These are phyloP conservation scores for Nibea albiflora DNA, from an alignment of 2,113 vertebrate genomes.

Conservation along the genomic window DNA sequence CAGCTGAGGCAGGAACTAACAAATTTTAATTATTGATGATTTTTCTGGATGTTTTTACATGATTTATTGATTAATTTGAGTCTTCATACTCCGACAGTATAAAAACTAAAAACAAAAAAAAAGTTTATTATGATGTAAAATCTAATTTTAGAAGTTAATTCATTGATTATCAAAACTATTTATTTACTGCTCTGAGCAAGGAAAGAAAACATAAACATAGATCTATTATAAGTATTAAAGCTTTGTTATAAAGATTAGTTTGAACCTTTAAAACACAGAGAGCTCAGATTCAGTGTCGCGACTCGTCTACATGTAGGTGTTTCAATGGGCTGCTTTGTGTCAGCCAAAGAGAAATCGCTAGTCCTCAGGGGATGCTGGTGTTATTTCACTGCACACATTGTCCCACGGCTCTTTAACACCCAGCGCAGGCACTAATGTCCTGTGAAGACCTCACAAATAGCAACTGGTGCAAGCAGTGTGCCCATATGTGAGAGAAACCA, in stretches of 20 bases:
- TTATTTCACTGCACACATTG: conserved; percentile 59
- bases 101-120: no score
- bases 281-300: neutral
- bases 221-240: neutral
- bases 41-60: neutral
- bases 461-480: conserved; percentile 33
- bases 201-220: neutral
- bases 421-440: conserved; percentile 52
- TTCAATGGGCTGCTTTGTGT: conserved; percentile 18
- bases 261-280: neutral
- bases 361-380: conserved; percentile 20
- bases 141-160: neutral
- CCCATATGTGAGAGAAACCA: conserved; percentile 56
- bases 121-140: no score
- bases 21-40: neutral
- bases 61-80: no score
- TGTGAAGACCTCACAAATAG: conserved; percentile 58
- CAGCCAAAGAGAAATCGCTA: conserved; percentile 39
- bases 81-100: no score
- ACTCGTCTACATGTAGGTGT: neutral
- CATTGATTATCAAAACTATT: no score
- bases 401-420: conserved; percentile 64
- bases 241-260: neutral
- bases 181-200: neutral
- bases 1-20: neutral